Evolutionary conservation across 2,113 vertebrate genomes (phyloP), one percentile per base, ranked within the genome.

Genomic region (Forbesichthys papilliferus): DNA sequence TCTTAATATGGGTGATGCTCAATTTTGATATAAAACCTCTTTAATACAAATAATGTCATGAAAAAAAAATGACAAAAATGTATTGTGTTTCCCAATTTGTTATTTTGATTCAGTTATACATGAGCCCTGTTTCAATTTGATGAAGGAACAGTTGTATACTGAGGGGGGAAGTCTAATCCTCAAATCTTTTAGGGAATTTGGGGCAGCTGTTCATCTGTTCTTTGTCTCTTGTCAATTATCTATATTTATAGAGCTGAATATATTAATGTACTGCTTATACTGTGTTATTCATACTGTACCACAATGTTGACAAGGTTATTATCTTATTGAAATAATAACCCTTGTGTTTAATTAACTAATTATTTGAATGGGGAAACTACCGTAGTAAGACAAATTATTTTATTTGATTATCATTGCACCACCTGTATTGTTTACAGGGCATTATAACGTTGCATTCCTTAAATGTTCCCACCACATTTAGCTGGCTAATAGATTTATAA

Each of bases 91-190:
- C 8, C 53, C 5, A 11, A 3, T 51, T 7, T 20, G 42, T 8
- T 48, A 7, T 7, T n/a, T 34, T 51, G 69, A 63, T 83, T 42
- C 36, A 59, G 42, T 14, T 53, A 48, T 58, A 18, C 48, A 68
- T 78, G 66, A 74, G 59, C 54, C 51, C 34, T 1, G 5, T 47
- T n/a, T 46, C 0, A 36, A 52, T 47, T 60, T 27, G 69, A 13
- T 80, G 82, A 72, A 62, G 42, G 72, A 86, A 10, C 80, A 70
- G 13, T 1, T 1, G 0, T 55, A 71, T 75, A 86, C 86, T 61
- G 75, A 34, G 11, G 5, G 79, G 84, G 76, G 51, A 71, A 68
- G 14, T 46, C 34, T 70, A 75, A 42, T 42, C 73, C 27, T 42
- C 36, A 42, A 42, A 42, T 42, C 36, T 42, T 42, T 47, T 8